Evolutionary conservation across 1,140 invertebrate species (phyloP), one percentile per base, ranked within the genome.

Genomic region (Anastrepha obliqua): DNA sequence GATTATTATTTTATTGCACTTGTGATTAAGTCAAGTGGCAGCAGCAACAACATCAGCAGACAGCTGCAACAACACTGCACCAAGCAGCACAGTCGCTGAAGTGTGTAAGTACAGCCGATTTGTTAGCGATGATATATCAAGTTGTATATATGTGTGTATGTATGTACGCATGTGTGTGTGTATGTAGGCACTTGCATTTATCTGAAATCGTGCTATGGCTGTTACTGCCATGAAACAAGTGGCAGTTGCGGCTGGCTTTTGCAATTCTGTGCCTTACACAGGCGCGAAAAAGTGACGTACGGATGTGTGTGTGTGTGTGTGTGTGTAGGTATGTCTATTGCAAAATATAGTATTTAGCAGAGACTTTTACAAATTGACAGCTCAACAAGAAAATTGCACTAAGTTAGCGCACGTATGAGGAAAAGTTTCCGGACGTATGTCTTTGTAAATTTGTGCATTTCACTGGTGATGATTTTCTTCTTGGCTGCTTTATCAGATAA

Each of bases 21-120:
- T 86, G 85, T 86, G 85, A 86, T 86, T 86, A 86, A 86, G 85
- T 86, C 85, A 86, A 86, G 85, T 60, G 59, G 85, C 55, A 29
- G 85, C 55, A 62, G 74, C 74, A 81, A 81, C 44, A 81, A 55
- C 74, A 81, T 51, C 74, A 70, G 67, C 7, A 62, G n/a, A 1
- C 60, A 62, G 13, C 60, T 8, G 51, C 11, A 55, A 55, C 0
- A 55, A 11, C n/a, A 74, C 42, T 74, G 44, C 47, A 51, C 51
- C 74, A 81, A 11, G 8, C 74, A 81, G 20, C 47, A 47, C 44
- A 55, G 47, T 47, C 20, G 47, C n/a, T n/a, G 3, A 20, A 51
- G 7, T 51, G 17, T 78, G 17, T 51, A 62, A 17, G 15, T 62
- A 20, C 17, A 78, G 42, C 42, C 70, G 70, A 78, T 51, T 47